phyloP scores from a whole-genome alignment of 2,888 invertebrate species.

The Campopleginae sp. region DNA sequence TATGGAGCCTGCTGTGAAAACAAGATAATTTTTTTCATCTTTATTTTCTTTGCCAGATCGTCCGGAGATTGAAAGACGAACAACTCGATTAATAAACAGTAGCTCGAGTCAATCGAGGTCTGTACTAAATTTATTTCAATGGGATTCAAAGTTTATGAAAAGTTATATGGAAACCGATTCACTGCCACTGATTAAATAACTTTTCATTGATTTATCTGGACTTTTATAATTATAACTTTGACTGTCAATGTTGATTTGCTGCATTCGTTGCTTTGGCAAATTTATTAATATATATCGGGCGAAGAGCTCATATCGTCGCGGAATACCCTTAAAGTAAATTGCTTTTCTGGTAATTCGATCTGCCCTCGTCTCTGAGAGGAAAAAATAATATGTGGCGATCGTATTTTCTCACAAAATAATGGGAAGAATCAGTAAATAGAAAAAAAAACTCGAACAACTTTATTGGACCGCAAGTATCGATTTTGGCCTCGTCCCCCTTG shows the following conservation, averaged over 20 bases:
- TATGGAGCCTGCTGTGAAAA: conserved; percentile 1
- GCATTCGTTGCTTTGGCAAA: background rate
- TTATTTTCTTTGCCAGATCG: background rate
- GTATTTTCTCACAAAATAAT: conserved; percentile 26
- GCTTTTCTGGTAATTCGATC: conserved; percentile 20
- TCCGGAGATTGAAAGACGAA: background rate
- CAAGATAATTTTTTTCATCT: background rate
- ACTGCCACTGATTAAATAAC: background rate
- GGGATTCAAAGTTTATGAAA: background rate
- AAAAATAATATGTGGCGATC: background rate
- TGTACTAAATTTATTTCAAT: background rate
- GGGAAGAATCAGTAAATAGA: conserved; percentile 14
- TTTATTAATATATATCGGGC: background rate
- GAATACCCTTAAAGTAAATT: conserved; percentile 5
- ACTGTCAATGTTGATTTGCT: background rate
- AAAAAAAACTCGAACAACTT: background rate
- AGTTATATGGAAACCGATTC: background rate
- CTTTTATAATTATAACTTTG: background rate
- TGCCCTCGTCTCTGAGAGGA: background rate
- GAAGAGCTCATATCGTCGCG: background rate
- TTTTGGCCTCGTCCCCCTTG: conserved; percentile 15
- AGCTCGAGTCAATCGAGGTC: background rate
- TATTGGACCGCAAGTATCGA: conserved; percentile 40
- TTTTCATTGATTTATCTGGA: background rate
- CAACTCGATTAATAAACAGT: background rate